phyloP scores from a whole-genome alignment of 1,140 invertebrate genomes.

The Zaprionus capensis region DNA sequence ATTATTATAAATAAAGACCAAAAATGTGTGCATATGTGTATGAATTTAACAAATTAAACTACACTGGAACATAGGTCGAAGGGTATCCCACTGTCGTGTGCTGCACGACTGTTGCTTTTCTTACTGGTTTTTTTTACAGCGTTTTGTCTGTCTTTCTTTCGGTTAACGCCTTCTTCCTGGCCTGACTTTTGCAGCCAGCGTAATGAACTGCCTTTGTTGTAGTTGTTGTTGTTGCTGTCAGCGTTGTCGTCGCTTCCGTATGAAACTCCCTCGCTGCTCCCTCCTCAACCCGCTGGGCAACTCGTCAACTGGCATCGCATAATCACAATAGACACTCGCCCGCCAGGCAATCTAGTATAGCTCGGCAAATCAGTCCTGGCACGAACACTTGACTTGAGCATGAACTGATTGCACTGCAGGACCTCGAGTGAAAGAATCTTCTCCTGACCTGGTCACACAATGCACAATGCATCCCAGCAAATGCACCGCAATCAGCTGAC shows the following conservation, averaged over 20 bases:
- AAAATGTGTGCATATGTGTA: no score
- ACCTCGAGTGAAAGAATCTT: conserved; percentile 1
- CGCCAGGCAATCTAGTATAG: conserved; percentile 49
- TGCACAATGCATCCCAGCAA: neutral
- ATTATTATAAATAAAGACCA: no score
- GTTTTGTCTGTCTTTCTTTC: conserved; percentile 48
- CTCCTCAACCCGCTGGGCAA: conserved; percentile 31
- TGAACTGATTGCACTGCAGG: conserved; percentile 48
- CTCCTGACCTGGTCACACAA: conserved; percentile 11
- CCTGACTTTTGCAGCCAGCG: conserved; percentile 56
- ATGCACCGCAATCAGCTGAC: neutral
- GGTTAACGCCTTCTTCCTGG: conserved; percentile 62
- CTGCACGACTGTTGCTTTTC: no score
- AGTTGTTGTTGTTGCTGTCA: conserved; percentile 28
- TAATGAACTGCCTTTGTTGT: conserved; percentile 64
- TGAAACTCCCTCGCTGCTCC: conserved; percentile 14
- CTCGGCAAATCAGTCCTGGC: conserved; percentile 40
- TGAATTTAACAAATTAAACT: no score
- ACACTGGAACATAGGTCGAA: no score
- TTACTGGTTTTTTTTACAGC: conserved; percentile 18
- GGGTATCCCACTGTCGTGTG: no score
- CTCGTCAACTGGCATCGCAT: conserved; percentile 65
- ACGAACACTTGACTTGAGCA: conserved; percentile 36
- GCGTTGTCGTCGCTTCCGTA: conserved; percentile 63
- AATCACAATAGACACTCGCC: conserved; percentile 74